Evolutionary conservation across 2,888 invertebrate genomes (phyloP), one percentile per base, ranked within the genome.

Genomic region (Mamestra brassicae): DNA sequence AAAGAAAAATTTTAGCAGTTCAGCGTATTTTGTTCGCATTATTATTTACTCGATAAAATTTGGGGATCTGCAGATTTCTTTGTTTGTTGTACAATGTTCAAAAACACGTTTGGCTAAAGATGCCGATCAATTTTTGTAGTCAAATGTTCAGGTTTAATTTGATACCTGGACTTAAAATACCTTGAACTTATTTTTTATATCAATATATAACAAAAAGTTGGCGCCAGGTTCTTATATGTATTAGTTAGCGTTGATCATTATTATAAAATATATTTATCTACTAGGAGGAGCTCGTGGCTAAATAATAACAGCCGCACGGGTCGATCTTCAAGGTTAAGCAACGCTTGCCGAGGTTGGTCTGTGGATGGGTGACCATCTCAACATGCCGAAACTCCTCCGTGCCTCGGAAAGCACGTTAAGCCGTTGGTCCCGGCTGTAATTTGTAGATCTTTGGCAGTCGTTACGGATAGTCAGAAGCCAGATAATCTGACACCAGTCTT

Each of bases 141-240:
- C 2, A 61, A 42, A 61, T n/a, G 11, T 61, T 61, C n/a, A 6
- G 10, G n/a, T 42, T 42, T 42, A 61, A 61, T 3, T 3, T 61
- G 8, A n/a, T 42, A 61, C 10, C 10, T 61, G n/a, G 42, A 1
- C 5, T 42, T 42, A n/a, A 61, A 61, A 42, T 42, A 26, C n/a
- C 6, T 61, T 61, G 13, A 47, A 61, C 54, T 38, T 62, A 10
- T 34, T 71, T 71, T 71, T 61, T 54, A 26, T 5, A 55, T 17
- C 10, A 34, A 6, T 36, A 15, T 13, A 15, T 6, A 47, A 38
- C 26, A 71, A 74, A 73, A 71, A 71, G 13, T 26, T 26, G 58
- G 73, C 73, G 71, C 71, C 74, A 57, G 10, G 10, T 34, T n/a
- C 6, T n/a, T 47, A 3, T 3, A 15, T 11, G 17, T 42, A 13